Evolutionary conservation across 1,140 invertebrate species (phyloP).

Genomic region (Anoplolepis gracilipes): DNA sequence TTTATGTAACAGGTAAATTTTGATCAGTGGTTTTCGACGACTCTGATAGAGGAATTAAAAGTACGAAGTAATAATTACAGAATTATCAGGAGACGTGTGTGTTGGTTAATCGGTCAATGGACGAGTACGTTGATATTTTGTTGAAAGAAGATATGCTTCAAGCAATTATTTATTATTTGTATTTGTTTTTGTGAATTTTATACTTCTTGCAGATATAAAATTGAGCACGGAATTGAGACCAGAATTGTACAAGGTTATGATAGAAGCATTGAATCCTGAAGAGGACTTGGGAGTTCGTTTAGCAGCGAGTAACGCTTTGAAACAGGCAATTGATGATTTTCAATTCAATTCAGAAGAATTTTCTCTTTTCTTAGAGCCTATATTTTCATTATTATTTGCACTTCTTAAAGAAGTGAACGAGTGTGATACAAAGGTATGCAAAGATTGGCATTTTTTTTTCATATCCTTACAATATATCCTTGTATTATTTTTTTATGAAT

Average conservation of each 20-base stretch:
- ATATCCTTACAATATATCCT: slow-evolving; percentile 41
- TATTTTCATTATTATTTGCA: slow-evolving; percentile 92
- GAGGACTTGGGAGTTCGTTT: slow-evolving; percentile 95
- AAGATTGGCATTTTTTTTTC: slow-evolving; percentile 22
- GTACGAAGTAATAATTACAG: slow-evolving; percentile 94
- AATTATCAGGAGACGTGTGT: slow-evolving; percentile 94
- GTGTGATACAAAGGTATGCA: slow-evolving; percentile 95
- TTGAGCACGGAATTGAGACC: slow-evolving; percentile 92
- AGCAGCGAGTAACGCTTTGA: slow-evolving; percentile 91
- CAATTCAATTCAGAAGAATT: slow-evolving; percentile 96
- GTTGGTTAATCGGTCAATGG: slow-evolving; percentile 92
- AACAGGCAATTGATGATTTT: slow-evolving; percentile 95
- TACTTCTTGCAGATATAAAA: slow-evolving; percentile 89
- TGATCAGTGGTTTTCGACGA: slow-evolving; percentile 96
- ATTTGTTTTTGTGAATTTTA: slow-evolving; percentile 23
- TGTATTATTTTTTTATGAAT: slow-evolving; percentile 44
- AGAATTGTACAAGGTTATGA: slow-evolving; percentile 92
- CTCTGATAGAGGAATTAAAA: slow-evolving; percentile 93
- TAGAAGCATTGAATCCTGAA: slow-evolving; percentile 89
- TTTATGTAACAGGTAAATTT: slow-evolving; percentile 90
- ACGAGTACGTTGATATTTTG: slow-evolving; percentile 72
- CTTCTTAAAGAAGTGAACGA: slow-evolving; percentile 95
- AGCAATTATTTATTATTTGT: neutral
- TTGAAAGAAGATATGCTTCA: neutral
- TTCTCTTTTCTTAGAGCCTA: slow-evolving; percentile 91